phyloP scores from a whole-genome alignment of 1,140 invertebrate species.

The Scaptodrosophila lebanonensis region DNA sequence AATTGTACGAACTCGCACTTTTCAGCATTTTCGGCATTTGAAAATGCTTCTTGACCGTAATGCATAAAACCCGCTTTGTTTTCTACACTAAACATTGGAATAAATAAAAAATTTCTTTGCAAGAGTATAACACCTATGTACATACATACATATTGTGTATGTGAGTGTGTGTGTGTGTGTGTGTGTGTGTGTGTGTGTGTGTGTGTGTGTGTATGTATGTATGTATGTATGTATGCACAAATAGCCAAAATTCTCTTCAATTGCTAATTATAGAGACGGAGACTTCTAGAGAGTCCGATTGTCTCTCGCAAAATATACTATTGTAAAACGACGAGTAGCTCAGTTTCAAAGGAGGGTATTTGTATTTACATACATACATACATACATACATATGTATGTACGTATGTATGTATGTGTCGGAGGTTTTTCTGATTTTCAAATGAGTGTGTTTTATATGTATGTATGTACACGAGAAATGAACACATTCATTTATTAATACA shows the following conservation, averaged over 20 bases:
- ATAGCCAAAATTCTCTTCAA: constrained; percentile 4
- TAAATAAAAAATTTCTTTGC: constrained; percentile 3
- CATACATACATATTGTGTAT: constrained; percentile 3
- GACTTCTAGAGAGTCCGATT: constrained; percentile 1
- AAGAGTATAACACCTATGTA: constrained; percentile 6
- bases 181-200: neutral
- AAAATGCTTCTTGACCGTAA: constrained; percentile 9
- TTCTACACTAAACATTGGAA: constrained; percentile 4
- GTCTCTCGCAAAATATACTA: neutral
- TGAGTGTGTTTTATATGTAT: too few relatives aligned
- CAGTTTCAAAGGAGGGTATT: neutral
- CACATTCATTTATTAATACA: too few relatives aligned
- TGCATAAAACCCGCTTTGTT: constrained; percentile 11
- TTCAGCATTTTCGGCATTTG: constrained; percentile 20
- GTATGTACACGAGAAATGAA: too few relatives aligned
- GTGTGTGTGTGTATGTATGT: neutral
- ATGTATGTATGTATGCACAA: neutral
- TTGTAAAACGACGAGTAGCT: constrained; percentile 4
- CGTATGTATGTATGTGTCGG: constrained; percentile 3
- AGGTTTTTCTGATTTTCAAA: too few relatives aligned
- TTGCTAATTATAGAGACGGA: constrained; percentile 32
- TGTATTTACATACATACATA: neutral
- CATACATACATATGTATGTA: neutral
- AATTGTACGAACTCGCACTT: neutral
- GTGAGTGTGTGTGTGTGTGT: neutral